Base-by-base conservation (phyloP, 1,140 invertebrate species). In the Diprion similis region DNA sequence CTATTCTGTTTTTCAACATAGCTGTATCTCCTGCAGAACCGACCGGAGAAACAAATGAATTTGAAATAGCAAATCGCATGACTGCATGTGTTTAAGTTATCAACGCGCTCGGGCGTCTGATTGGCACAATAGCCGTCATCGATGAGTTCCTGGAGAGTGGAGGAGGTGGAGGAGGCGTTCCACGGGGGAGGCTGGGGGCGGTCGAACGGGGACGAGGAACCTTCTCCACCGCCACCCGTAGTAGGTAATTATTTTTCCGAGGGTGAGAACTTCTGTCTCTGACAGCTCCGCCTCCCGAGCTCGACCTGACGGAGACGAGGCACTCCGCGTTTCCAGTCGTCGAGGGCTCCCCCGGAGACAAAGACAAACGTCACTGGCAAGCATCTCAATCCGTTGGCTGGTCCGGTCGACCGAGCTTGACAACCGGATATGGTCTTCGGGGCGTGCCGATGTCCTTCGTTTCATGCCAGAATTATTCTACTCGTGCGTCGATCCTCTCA, bases 161-260 rank as follows among this genome's bases (percentile, higher is more conserved):
- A 15, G 17, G 8, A 15, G 51, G 51, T 10, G 18, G 67, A 68
- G 24, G 67, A 68, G 24, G 19, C 67, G 67, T 13, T 13, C 15
- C 19, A 9, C 13, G 15, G 67, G 69, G 48, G 68, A 73, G 48
- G 46, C 73, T 69, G 68, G 72, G 37, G 19, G 13, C 18, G 66
- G 66, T 15, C 15, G 13, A 11, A 68, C 37, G 66, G 66, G 66
- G 19, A 45, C 7, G 51, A 59, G 51, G 24, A 37, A 37, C 2
- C 7, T 68, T 19, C 19, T 45, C 66, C 17, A 68, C 37, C 18
- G 13, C 8, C 13, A 68, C 66, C 37, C 10, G 3, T 15, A 8
- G 66, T 18, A 78, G 81, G 83, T 86, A 87, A 86, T 87, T 87
- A 87, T 86, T 87, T 86, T 87, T 85, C 80, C 80, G 79, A 80